These are phyloP conservation scores for Chrysochloris asiatica DNA, from an alignment of 2,113 vertebrate genomes.

Conservation along the genomic window DNA sequence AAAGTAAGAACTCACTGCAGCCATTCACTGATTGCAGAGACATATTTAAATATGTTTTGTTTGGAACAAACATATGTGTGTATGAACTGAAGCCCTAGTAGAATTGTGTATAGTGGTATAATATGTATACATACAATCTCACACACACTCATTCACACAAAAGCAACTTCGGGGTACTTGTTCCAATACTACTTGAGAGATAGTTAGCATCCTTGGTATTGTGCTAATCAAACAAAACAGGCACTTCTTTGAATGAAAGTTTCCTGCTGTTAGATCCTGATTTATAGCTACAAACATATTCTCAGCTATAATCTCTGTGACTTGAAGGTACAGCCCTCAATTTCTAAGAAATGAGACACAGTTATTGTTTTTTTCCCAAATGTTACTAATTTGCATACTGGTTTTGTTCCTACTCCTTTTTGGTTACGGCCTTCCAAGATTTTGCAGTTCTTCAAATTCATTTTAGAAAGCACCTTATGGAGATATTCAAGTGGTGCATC, in stretches of 20 bases:
- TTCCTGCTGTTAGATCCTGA: not conserved
- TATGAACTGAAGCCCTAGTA: too few species aligned
- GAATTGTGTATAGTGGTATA: too few species aligned
- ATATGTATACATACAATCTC: not conserved
- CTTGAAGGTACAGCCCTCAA: not conserved
- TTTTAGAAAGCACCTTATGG: constrained; percentile 5
- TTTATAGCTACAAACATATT: not conserved
- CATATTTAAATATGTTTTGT: too few species aligned
- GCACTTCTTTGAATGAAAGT: not conserved
- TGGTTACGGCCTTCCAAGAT: not conserved
- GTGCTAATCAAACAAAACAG: not conserved
- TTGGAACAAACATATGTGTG: too few species aligned
- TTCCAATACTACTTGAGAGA: not conserved
- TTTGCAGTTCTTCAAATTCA: not conserved
- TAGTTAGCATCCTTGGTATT: not conserved
- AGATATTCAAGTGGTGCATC: not conserved
- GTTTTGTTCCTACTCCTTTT: not conserved
- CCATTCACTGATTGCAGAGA: too few species aligned
- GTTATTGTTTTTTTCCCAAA: not conserved
- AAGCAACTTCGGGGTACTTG: not conserved
- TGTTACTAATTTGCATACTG: not conserved
- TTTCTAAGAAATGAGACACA: not conserved
- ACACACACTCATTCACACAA: not conserved
- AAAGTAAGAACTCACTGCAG: too few species aligned
- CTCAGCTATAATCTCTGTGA: not conserved